Evolutionary conservation across 2,888 invertebrate genomes (phyloP).

Genomic region (Andrena fulva): DNA sequence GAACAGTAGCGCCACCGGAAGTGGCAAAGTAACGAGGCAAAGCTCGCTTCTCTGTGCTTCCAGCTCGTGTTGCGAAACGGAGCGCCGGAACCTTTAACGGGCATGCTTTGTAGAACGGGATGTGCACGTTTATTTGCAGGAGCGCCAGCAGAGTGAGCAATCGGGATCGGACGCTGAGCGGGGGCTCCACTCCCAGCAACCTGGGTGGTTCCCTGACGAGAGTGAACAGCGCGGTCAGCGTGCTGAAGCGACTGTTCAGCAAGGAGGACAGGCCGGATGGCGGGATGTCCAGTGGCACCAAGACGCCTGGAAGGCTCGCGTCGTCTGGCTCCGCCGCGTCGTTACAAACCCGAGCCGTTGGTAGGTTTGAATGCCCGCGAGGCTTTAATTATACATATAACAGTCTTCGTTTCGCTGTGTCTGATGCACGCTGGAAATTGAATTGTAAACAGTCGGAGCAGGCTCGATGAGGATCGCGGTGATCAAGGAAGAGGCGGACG

Average conservation of each 20-base stretch:
- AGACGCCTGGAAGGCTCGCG: slow-evolving; percentile 86
- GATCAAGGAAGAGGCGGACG: slow-evolving; percentile 88
- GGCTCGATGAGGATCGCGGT: slow-evolving; percentile 82
- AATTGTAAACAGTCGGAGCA: slow-evolving; percentile 53
- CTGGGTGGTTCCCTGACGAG: slow-evolving; percentile 88
- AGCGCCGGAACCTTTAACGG: background rate
- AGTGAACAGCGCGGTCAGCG: slow-evolving; percentile 91
- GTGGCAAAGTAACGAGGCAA: slow-evolving; percentile 62
- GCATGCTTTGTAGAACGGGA: background rate
- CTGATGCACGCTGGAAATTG: background rate
- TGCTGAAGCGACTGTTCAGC: slow-evolving; percentile 91
- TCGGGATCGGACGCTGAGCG: slow-evolving; percentile 79
- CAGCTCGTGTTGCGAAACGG: background rate
- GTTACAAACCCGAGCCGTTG: slow-evolving; percentile 70
- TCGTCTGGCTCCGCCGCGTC: slow-evolving; percentile 80
- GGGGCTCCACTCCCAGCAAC: slow-evolving; percentile 81
- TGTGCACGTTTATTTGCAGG: slow-evolving; percentile 61
- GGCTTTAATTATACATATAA: no score
- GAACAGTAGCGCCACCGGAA: slow-evolving; percentile 55
- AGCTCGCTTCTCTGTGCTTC: background rate
- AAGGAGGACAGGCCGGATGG: slow-evolving; percentile 88
- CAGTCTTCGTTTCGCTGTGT: no score
- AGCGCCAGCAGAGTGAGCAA: slow-evolving; percentile 82
- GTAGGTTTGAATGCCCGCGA: slow-evolving; percentile 38
- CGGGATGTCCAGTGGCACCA: slow-evolving; percentile 77